Base-by-base conservation (phyloP, 2,113 vertebrate genomes). In the Myanophis thanlyinensis region DNA sequence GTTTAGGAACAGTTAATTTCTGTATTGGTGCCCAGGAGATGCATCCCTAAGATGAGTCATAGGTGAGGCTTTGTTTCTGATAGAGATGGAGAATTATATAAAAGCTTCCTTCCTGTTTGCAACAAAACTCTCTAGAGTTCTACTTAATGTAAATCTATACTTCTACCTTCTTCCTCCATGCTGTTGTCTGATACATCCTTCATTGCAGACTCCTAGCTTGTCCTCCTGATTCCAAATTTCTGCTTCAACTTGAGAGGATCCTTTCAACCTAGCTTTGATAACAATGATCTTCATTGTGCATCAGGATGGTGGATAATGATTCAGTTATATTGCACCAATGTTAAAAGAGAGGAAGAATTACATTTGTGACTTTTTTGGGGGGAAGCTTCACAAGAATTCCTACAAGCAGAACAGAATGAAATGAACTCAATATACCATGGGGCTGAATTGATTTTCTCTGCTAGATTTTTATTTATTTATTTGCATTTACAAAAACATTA, bases 401-500 rank as follows among this genome's bases (percentile, higher is more conserved):
- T 93, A 84, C 4, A 92, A 95, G 46, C 44, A 91, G 51, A 85
- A 89, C 93, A 87, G 94, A 88, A 93, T 87, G 94, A 6, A 5
- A 93, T 94, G 62, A 73, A 80, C 18, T 49, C 12, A 18, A 94
- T 93, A 89, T 94, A 53, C 89, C 27, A 59, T 87, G 44, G 92
- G 93, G 47, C 46, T 94, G 91, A 96, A 93, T 52, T 93, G 95
- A 96, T 95, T 96, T 96, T 93, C 67, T 94, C 89, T 89, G 23
- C 20, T 95, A 93, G 62, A 52, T 94, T 44, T 4, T 88, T 95
- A 2, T 94, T 93, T 2, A 89, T 88, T n/a, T 23, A 3, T 92
- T 93, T 53, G 27, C 67, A 80, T 95, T 92, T 96, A 95, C 94
- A 96, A 95, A 93, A 96, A 92, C 90, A 95, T 94, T 96, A 95